phyloP scores from a whole-genome alignment of 1,140 invertebrate species.

The Apolygus lucorum region DNA sequence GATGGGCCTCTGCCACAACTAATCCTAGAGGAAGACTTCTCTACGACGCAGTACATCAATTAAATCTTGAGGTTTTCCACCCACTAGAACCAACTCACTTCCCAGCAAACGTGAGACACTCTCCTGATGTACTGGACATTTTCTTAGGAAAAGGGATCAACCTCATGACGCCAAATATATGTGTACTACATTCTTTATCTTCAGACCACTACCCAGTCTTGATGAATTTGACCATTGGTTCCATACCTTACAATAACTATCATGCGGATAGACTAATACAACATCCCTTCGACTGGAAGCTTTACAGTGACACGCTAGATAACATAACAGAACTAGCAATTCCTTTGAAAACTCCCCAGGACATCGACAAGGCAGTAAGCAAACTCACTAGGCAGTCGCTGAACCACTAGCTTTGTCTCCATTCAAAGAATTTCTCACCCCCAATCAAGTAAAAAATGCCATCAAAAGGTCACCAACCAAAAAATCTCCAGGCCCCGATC shows the following conservation, averaged over 20 bases:
- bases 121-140: neutral
- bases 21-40: neutral
- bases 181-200: neutral
- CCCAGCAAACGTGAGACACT: no score
- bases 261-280: neutral
- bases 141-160: neutral
- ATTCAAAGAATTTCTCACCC: no score
- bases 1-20: neutral
- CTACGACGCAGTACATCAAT: neutral
- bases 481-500: no score
- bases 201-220: neutral
- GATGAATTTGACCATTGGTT: neutral
- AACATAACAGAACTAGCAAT: neutral
- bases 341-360: neutral
- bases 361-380: neutral
- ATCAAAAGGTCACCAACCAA: no score
- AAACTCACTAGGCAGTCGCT: no score
- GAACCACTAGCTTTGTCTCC: no score
- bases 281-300: neutral
- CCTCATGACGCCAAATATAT: neutral
- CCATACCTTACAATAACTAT: neutral
- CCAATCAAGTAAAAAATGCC: no score
- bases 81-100: neutral
- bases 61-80: neutral
- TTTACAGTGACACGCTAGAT: neutral